Base-by-base conservation (phyloP, 2,888 invertebrate genomes). In the Zele albiditarsus region DNA sequence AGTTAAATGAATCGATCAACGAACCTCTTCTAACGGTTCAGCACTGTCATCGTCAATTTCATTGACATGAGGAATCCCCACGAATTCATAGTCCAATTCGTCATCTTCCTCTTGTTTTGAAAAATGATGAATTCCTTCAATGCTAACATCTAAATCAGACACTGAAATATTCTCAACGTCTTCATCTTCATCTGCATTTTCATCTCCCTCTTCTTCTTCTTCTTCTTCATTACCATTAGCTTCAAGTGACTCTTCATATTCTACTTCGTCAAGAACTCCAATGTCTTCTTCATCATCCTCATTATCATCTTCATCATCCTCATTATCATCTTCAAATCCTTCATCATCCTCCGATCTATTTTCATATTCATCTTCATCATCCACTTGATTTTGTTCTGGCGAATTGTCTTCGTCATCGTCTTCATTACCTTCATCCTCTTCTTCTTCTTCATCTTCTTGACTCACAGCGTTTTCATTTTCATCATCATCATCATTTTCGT, bases 1-100 rank as follows among this genome's bases (percentile, higher is more conserved):
- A 71, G 49, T 73, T 66, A 57, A 33, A 49, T 27, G 20, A 14
- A 60, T 23, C 23, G 16, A 23, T 66, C 33, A 58, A 67, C 82
- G 80, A 83, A 89, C 89, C 84, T 89, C 89, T 81, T 89, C 88
- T 78, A 88, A 83, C 33, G 88, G 88, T 73, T 87, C 87, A 42
- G 82, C 83, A 77, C 84, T 86, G 72, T 87, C 83, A 33, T 86
- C 84, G 53, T 86, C 85, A 31, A 87, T 83, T 73, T 86, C 86
- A 63, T 83, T 81, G 72, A 86, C 78, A 49, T 83, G 86, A 65
- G 86, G 82, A 77, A 86, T 83, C 62, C 78, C 76, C 69, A 81
- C 27, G 71, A 81, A 85, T 72, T 84, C 83, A 71, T 78, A 80
- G 16, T 75, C 71, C 28, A 71, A 71, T 14, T 87, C 83, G 20